Percentiles rank a stretch among this genome's conserved stretches.
Conservation (phyloP, 2,113 vertebrate genomes). For the Spea multiplicata region DNA sequence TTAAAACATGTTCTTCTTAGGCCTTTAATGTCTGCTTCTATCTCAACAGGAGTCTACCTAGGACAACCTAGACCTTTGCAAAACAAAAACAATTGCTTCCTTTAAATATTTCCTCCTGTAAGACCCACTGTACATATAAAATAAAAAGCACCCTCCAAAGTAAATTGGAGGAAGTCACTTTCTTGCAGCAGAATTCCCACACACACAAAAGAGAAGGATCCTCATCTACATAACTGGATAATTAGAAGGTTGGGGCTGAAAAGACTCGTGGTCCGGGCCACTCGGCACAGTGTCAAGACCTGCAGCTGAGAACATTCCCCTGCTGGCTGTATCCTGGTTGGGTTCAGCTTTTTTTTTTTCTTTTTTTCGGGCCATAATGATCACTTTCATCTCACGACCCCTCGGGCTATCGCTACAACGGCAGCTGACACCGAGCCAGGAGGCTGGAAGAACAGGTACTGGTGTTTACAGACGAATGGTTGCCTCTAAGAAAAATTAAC, state of each 20-base stretch:
- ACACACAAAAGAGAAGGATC: constrained; percentile 19
- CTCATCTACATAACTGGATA: constrained; percentile 43
- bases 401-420: constrained; percentile 33
- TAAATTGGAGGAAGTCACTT: constrained; percentile 5
- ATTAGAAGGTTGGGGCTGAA: constrained; percentile 42
- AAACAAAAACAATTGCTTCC: too few relatives aligned
- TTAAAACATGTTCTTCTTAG: too few relatives aligned
- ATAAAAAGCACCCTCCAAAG: too few relatives aligned
- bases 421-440: constrained; percentile 31
- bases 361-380: constrained; percentile 14
- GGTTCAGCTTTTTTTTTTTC: constrained; percentile 13
- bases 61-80: too few relatives aligned
- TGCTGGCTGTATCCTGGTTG: constrained; percentile 33
- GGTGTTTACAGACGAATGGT: constrained; percentile 1
- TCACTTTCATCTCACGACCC: constrained; percentile 40
- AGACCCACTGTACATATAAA: too few relatives aligned
- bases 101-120: too few relatives aligned
- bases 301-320: constrained; percentile 35
- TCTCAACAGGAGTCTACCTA: too few relatives aligned
- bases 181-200: constrained; percentile 31
- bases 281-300: constrained; percentile 45
- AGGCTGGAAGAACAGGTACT: constrained; percentile 45
- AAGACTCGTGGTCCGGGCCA: constrained; percentile 20
- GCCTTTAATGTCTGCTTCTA: too few relatives aligned
- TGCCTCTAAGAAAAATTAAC: neutral